A percentile compares a stretch with the other conserved stretches of the same genome.
These are phyloP conservation scores for Heterotilapia buettikoferi DNA, from an alignment of 2,113 vertebrate genomes.

Conservation along the genomic window DNA sequence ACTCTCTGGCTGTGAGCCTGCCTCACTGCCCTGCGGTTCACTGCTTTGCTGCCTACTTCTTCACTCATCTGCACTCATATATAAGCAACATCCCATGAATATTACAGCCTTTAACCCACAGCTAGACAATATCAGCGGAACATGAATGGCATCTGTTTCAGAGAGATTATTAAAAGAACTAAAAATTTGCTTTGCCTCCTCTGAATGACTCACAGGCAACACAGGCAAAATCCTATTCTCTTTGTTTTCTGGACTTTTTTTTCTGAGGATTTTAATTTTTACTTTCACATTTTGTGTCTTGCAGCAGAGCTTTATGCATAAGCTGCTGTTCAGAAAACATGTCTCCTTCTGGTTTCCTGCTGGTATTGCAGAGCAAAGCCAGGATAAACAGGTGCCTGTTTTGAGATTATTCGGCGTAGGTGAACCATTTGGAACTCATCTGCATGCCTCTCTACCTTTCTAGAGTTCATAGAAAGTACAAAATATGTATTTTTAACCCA, in stretches of 20 bases:
- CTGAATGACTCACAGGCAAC: conserved; percentile 29
- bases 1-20: not conserved
- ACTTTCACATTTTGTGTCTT: conserved; percentile 30
- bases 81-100: conserved; percentile 43
- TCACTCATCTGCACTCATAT: conserved; percentile 41
- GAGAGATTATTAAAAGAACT: conserved; percentile 58
- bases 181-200: not conserved
- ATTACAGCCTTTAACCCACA: conserved; percentile 54
- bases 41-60: conserved; percentile 6
- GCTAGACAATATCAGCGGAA: conserved; percentile 47
- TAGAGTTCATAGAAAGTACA: conserved; percentile 15
- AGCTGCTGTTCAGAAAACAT: conserved; percentile 31
- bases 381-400: conserved; percentile 57
- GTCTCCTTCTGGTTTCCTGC: conserved; percentile 32
- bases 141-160: conserved; percentile 62
- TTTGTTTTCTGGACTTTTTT: conserved; percentile 20
- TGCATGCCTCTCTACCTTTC: not conserved
- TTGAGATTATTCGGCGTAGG: conserved; percentile 44
- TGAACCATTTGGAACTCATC: conserved; percentile 8
- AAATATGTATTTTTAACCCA: conserved; percentile 1
- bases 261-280: conserved; percentile 23
- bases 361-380: conserved; percentile 42
- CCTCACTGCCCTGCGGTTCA: conserved; percentile 4
- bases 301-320: conserved; percentile 50
- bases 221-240: conserved; percentile 10